Percentiles rank a stretch among this genome's conserved stretches.
Conservation (phyloP, 2,797 vertebrate species). For the Acomys russatus region DNA sequence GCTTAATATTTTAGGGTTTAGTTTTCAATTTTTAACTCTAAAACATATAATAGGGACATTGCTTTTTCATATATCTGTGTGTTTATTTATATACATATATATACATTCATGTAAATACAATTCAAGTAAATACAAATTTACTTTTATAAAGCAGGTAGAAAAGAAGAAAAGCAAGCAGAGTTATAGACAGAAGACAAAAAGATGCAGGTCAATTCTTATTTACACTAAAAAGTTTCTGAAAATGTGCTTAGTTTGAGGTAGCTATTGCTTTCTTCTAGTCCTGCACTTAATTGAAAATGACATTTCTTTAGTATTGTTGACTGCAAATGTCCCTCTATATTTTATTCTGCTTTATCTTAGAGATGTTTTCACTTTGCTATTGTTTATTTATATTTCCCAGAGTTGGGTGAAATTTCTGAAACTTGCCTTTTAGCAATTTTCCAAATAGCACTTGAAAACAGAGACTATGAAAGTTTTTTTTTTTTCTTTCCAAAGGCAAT, state of each 20-base stretch:
- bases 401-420: neutral
- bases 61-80: neutral
- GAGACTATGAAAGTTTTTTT: neutral
- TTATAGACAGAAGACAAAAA: neutral
- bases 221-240: neutral
- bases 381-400: neutral
- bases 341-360: slow-evolving; percentile 18
- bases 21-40: no score
- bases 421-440: slow-evolving; percentile 17
- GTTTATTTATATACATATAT: no score
- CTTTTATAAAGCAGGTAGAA: neutral
- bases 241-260: neutral
- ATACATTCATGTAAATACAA: no score
- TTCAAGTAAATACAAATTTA: neutral
- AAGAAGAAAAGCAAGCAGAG: neutral
- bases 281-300: slow-evolving; percentile 21
- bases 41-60: neutral
- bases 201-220: neutral
- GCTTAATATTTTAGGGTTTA: neutral
- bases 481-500: neutral
- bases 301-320: slow-evolving; percentile 2
- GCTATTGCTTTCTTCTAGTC: neutral
- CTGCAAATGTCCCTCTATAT: neutral
- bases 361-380: neutral
- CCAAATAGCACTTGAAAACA: slow-evolving; percentile 23